Conservation (phyloP, 2,888 invertebrate genomes). For the Drosophila pseudotakahashii region DNA sequence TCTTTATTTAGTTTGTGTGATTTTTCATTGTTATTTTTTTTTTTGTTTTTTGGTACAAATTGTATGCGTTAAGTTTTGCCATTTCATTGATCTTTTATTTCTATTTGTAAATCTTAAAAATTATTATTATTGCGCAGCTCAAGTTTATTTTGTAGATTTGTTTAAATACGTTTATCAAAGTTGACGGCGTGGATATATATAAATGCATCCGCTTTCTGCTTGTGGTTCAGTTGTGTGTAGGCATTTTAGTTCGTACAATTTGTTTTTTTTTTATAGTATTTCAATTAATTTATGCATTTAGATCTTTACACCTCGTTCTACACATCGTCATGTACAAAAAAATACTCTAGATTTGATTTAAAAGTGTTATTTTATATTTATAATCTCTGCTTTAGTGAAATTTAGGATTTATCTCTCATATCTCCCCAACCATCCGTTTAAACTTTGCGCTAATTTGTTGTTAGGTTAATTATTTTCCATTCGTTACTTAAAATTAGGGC, state of each 20-base stretch:
- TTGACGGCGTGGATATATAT: constrained; percentile 66
- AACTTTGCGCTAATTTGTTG: constrained; percentile 70
- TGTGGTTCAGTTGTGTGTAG: constrained; percentile 45
- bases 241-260: constrained; percentile 38
- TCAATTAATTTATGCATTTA: constrained; percentile 44
- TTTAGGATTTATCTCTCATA: constrained; percentile 67
- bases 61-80: constrained; percentile 53
- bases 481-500: constrained; percentile 75
- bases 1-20: constrained; percentile 54
- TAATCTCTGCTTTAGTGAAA: constrained; percentile 69
- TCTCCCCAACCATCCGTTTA: constrained; percentile 37
- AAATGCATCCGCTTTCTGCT: constrained; percentile 69
- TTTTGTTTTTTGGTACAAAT: constrained; percentile 66
- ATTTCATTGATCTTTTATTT: constrained; percentile 50
- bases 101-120: constrained; percentile 71
- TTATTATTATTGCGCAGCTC: constrained; percentile 71
- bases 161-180: constrained; percentile 52
- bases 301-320: constrained; percentile 36
- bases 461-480: constrained; percentile 42
- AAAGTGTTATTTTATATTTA: constrained; percentile 62
- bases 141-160: constrained; percentile 47
- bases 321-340: constrained; percentile 65
- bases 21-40: constrained; percentile 30
- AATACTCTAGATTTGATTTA: constrained; percentile 72
- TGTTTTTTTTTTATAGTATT: constrained; percentile 31